These are phyloP conservation scores for Maniola jurtina DNA, from an alignment of 1,140 invertebrate species.

Conservation along the genomic window DNA sequence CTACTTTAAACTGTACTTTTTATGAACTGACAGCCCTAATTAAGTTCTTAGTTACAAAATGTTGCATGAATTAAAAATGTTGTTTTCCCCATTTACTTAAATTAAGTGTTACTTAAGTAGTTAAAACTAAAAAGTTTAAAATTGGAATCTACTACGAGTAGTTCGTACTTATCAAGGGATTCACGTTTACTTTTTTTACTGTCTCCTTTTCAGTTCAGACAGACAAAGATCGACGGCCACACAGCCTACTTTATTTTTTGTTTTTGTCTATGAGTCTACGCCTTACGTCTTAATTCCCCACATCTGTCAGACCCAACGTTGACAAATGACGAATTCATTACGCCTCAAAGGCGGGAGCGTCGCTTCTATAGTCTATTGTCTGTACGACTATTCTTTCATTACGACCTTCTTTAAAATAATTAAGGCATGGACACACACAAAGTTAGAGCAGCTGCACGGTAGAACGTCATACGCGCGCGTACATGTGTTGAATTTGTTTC, in stretches of 20 bases:
- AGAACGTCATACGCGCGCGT: no score
- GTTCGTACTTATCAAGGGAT: neutral
- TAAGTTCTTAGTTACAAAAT: no score
- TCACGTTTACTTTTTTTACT: neutral
- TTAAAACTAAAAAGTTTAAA: neutral
- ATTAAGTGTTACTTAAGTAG: no score
- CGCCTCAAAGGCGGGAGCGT: constrained; percentile 34
- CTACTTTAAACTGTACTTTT: no score
- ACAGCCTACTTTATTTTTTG: neutral
- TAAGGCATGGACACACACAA: neutral
- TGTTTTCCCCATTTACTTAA: no score
- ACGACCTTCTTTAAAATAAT: constrained; percentile 41
- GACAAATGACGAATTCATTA: constrained; percentile 61
- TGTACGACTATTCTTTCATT: constrained; percentile 44
- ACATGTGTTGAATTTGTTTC: no score
- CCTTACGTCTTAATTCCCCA: constrained; percentile 19
- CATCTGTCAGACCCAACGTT: constrained; percentile 33
- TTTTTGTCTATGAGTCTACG: constrained; percentile 1
- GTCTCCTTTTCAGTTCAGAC: neutral
- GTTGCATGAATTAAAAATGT: no score
- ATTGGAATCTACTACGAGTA: neutral
- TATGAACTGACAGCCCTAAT: no score
- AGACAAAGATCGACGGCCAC: neutral
- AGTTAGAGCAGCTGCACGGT: no score
- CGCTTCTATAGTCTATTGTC: constrained; percentile 40